phyloP scores from a whole-genome alignment of 2,888 invertebrate species.

The Coelinius sp. region DNA sequence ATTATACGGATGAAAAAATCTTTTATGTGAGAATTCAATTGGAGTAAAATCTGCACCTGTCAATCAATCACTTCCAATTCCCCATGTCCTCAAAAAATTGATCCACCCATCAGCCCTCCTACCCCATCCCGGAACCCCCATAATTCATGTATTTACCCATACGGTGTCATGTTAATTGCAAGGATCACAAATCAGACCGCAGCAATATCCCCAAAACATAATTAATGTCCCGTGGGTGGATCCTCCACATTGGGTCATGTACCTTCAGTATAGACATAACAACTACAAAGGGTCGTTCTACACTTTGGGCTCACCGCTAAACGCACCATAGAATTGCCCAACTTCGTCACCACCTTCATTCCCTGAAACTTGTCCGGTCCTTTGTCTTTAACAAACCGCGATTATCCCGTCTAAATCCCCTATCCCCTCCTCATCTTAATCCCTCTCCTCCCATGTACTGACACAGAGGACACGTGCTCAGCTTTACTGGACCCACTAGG shows the following conservation, averaged over 20 bases:
- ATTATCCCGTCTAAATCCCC: neutral
- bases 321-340: conserved; percentile 6
- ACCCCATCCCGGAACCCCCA: too few species aligned
- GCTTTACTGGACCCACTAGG: neutral
- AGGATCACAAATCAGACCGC: neutral
- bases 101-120: too few species aligned
- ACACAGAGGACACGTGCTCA: neutral
- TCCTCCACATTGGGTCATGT: conserved; percentile 10
- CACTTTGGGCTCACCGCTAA: neutral
- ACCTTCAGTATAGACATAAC: neutral
- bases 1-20: too few species aligned
- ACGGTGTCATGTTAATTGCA: neutral
- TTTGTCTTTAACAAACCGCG: neutral
- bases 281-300: neutral
- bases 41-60: too few species aligned
- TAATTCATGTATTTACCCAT: neutral
- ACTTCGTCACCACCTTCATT: neutral
- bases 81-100: too few species aligned
- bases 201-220: conserved; percentile 7
- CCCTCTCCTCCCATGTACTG: neutral
- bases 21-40: too few species aligned
- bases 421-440: neutral
- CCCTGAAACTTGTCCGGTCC: conserved; percentile 6
- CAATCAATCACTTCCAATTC: too few species aligned
- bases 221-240: conserved; percentile 3